Conservation (phyloP, 2,797 vertebrate genomes). For the Enteromius trimaculatus region DNA sequence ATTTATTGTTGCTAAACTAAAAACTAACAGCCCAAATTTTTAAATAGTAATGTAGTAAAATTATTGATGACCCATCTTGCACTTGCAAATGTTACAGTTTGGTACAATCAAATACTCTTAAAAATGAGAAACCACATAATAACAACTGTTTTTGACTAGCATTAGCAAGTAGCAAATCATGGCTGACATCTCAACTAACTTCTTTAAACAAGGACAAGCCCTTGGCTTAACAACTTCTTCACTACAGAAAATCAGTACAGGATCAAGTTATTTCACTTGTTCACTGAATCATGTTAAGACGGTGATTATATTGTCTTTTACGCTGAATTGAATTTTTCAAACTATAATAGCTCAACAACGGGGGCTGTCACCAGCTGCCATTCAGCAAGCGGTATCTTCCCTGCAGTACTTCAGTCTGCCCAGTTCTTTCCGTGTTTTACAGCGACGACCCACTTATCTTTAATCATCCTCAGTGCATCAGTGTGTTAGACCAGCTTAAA, state of each 20-base stretch:
- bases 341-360: neutral
- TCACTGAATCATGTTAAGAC: neutral
- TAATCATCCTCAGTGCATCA: conserved; percentile 78
- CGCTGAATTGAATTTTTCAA: neutral
- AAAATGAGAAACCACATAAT: neutral
- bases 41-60: neutral
- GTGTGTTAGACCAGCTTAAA: conserved; percentile 78
- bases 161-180: conserved; percentile 1
- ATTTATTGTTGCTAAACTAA: neutral
- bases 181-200: neutral
- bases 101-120: neutral
- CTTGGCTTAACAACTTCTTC: neutral
- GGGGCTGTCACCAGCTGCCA: conserved; percentile 8
- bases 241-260: neutral
- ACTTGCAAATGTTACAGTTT: neutral
- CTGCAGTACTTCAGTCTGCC: neutral
- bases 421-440: conserved; percentile 46
- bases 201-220: neutral
- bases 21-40: too few relatives aligned
- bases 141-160: neutral
- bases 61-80: neutral
- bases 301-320: conserved; percentile 11
- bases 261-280: neutral
- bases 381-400: neutral
- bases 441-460: conserved; percentile 76